Base-by-base conservation (phyloP, 2,113 vertebrate species). In the Corydoras maculifer region DNA sequence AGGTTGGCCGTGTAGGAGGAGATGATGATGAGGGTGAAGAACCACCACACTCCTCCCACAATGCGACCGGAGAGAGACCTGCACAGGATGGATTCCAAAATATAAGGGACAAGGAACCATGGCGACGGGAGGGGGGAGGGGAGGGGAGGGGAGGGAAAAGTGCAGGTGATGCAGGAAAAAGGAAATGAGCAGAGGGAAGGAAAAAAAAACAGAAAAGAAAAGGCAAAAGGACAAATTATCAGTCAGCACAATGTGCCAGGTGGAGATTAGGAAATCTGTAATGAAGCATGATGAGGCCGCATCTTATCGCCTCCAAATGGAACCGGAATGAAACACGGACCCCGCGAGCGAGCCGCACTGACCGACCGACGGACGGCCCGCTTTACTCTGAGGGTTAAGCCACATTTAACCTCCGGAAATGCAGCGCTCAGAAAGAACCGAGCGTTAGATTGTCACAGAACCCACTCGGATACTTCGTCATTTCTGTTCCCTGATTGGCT, bases 11-110 rank as follows among this genome's bases (percentile, higher is more conserved):
- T 99, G 71, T 98, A 98, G 72, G 97, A 99, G 25, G 97, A 98
- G 85, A 99, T 99, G 84, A 99, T 99, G 88, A 99, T 99, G 86
- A 99, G 94, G 0, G 97, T 99, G 87, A 99, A 99, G 93, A 99
- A 99, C 97, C 97, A 99, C 97, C 97, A 99, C 66, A 99, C 97
- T 51, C 97, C 97, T 76, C 97, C 97, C 12, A 99, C 97, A 60
- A 99, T 99, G 43, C 97, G 93, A 77, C 97, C 97, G 70, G 97
- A 99, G 73, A 99, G 89, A 68, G 97, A 99, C 87, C 97, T 99
- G 73, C 12, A 12, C 14, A 54, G 8, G 10, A 29, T 62, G 32
- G 54, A 11, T 53, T 53, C 13, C 13, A 63, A 15, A 60, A 32
- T 14, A 9, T n/a, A 58, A 58, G 54, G 18, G 30, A 15, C 62